A percentile compares a stretch with the other conserved stretches of the same genome.
Conservation (phyloP, 2,888 invertebrate species). For the Amphiduros pacificus region DNA sequence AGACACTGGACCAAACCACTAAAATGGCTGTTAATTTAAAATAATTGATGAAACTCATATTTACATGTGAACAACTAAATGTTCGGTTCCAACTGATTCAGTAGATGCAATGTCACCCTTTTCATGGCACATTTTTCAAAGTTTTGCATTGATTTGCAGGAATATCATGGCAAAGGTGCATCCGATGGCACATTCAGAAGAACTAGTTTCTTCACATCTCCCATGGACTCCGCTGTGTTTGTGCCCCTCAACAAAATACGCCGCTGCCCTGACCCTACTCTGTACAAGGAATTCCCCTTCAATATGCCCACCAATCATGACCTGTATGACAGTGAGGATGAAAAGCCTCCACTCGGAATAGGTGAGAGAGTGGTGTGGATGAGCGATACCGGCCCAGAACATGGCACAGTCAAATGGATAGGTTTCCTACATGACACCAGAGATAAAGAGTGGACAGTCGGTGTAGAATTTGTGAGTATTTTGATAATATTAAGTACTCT, state of each 20-base stretch:
- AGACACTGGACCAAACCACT: no score
- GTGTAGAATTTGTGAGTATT: conserved; percentile 65
- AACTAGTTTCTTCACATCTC: conserved; percentile 13
- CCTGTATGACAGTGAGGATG: background rate
- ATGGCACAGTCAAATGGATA: conserved; percentile 63
- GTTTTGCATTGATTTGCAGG: conserved; percentile 19
- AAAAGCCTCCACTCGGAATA: conserved; percentile 2
- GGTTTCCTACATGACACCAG: conserved; percentile 61
- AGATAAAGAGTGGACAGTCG: conserved; percentile 62
- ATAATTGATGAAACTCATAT: no score
- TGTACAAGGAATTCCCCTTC: background rate
- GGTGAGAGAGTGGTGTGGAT: conserved; percentile 64
- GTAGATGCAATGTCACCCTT: no score
- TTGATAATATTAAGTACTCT: background rate
- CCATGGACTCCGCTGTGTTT: conserved; percentile 19
- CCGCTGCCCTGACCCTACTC: background rate
- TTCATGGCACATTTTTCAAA: no score
- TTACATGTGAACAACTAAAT: no score
- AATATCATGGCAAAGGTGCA: conserved; percentile 22
- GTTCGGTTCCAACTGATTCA: no score
- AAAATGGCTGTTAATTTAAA: no score
- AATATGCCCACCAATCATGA: no score
- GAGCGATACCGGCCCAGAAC: conserved; percentile 62
- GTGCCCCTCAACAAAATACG: conserved; percentile 17
- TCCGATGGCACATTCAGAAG: conserved; percentile 21